Evolutionary conservation across 2,888 invertebrate species (phyloP).

Genomic region (Noctua janthina): DNA sequence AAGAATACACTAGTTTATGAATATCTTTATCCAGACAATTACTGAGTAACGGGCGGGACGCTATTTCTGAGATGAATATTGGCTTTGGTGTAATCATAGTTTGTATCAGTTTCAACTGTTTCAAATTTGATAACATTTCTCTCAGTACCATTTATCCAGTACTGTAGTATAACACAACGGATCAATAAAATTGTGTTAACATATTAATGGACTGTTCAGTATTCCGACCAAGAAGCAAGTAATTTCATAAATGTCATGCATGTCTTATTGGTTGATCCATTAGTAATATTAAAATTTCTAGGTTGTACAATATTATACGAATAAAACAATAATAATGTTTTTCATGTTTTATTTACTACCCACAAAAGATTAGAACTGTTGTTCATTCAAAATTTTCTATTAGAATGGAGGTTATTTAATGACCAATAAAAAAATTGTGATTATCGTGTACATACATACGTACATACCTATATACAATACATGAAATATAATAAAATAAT

Average conservation of each 20-base stretch:
- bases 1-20: neutral
- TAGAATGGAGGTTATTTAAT: constrained; percentile 17
- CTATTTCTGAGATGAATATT: neutral
- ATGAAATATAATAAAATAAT: constrained; percentile 13
- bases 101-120: neutral
- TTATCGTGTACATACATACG: neutral
- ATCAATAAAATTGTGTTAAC: too few species aligned
- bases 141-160: too few species aligned
- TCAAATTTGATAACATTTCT: too few species aligned
- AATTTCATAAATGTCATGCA: too few species aligned
- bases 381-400: constrained; percentile 16
- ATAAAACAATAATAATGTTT: constrained; percentile 51
- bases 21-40: neutral
- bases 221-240: too few species aligned
- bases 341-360: constrained; percentile 52
- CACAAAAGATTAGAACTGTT: constrained; percentile 45
- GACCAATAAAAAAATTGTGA: constrained; percentile 14
- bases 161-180: too few species aligned
- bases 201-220: too few species aligned
- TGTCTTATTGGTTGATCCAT: too few species aligned
- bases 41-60: neutral
- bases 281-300: too few species aligned
- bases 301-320: constrained; percentile 19
- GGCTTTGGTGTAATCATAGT: neutral
- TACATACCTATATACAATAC: constrained; percentile 14